Percentiles rank a stretch among this genome's conserved stretches.
These are phyloP conservation scores for Melanogrammus aeglefinus DNA, from an alignment of 2,797 vertebrate genomes.

Conservation along the genomic window DNA sequence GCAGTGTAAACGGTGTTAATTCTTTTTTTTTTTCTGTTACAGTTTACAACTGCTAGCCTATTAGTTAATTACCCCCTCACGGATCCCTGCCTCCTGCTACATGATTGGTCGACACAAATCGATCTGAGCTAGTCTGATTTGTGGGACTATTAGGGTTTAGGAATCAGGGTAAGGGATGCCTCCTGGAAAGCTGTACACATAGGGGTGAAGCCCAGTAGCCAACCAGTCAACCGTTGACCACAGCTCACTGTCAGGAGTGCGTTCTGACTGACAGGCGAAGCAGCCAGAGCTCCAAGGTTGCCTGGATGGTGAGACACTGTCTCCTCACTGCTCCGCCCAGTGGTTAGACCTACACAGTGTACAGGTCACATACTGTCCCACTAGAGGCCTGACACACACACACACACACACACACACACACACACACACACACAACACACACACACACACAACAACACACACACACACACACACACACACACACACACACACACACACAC, in stretches of 20 bases:
- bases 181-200: too few species aligned
- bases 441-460: neutral
- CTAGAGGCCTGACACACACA: constrained; percentile 11
- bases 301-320: constrained; percentile 34
- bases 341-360: constrained; percentile 10
- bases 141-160: too few species aligned
- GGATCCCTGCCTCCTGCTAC: too few species aligned
- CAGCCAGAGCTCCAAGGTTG: constrained; percentile 23
- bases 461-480: neutral
- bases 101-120: too few species aligned
- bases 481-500: neutral
- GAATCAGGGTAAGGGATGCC: too few species aligned
- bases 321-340: constrained; percentile 37
- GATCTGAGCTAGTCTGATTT: too few species aligned
- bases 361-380: constrained; percentile 38
- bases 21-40: too few species aligned
- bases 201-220: too few species aligned
- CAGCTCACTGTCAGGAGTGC: constrained; percentile 31
- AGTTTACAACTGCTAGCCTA: too few species aligned
- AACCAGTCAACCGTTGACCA: constrained; percentile 23
- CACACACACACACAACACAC: constrained; percentile 1
- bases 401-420: neutral
- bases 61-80: too few species aligned
- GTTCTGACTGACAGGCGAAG: constrained; percentile 6
- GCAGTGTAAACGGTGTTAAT: too few species aligned